phyloP scores from a whole-genome alignment of 1,140 invertebrate species.

The Philopotamus ludificatus region DNA sequence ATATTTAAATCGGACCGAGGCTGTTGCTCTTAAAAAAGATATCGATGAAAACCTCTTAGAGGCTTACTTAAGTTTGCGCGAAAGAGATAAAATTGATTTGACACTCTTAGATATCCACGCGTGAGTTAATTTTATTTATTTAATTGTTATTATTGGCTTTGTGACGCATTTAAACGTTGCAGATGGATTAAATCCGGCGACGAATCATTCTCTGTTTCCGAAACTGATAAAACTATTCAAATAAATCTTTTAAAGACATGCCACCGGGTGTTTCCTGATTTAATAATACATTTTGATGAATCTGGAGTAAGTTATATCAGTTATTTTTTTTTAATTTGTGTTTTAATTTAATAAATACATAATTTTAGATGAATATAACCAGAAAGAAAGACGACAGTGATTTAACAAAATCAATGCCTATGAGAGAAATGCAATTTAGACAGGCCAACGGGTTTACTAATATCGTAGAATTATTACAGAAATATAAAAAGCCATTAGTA shows the following conservation, averaged over 20 bases:
- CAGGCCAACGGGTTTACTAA: constrained; percentile 65
- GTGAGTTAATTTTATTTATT: constrained; percentile 38
- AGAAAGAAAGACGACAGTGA: no score
- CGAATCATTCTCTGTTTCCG: not conserved
- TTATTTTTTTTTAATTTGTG: no score
- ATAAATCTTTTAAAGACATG: not conserved
- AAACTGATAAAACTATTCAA: not conserved
- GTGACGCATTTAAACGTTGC: no score
- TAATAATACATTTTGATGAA: constrained; percentile 23
- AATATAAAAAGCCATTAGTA: constrained; percentile 67
- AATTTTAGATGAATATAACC: not conserved
- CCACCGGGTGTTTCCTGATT: constrained; percentile 32
- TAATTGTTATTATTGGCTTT: not conserved
- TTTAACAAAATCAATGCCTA: no score
- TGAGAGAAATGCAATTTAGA: constrained; percentile 50
- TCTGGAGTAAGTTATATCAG: constrained; percentile 13
- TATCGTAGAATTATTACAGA: constrained; percentile 62
- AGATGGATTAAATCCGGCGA: not conserved
- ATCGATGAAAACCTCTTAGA: no score
- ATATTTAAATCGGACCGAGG: constrained; percentile 62
- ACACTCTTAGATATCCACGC: no score
- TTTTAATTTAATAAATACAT: not conserved
- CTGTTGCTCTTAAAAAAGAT: no score
- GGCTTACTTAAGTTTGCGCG: no score
- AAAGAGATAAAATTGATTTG: no score